These are phyloP conservation scores for Notolepis coatsorum DNA, from an alignment of 2,797 vertebrate genomes.

Conservation along the genomic window DNA sequence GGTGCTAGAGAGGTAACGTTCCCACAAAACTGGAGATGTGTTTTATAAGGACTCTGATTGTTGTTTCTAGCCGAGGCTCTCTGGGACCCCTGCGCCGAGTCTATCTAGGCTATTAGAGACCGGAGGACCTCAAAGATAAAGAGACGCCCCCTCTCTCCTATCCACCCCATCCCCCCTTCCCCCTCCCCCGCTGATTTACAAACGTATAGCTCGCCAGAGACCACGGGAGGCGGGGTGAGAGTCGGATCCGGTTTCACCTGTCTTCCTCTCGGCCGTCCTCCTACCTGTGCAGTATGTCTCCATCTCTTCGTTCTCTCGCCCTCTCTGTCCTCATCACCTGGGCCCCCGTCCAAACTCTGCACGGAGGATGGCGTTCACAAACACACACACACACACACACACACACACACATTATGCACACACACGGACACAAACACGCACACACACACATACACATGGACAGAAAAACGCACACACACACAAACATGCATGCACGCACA, in stretches of 20 bases:
- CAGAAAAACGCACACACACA: background rate
- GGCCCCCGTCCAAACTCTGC: too few species aligned
- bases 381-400: too few species aligned
- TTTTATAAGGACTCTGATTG: slow-evolving; percentile 35
- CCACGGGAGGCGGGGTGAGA: too few species aligned
- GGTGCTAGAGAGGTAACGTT: slow-evolving; percentile 60
- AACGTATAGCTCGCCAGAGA: slow-evolving; percentile 7
- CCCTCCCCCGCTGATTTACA: too few species aligned
- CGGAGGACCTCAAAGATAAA: slow-evolving; percentile 52
- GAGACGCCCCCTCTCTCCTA: slow-evolving; percentile 36
- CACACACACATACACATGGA: too few species aligned
- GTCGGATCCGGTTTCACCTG: too few species aligned
- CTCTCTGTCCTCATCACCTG: too few species aligned
- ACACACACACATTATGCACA: too few species aligned
- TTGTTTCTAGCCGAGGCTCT: slow-evolving; percentile 48
- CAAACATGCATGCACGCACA: background rate
- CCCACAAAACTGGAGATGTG: slow-evolving; percentile 58
- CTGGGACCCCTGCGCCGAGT: slow-evolving; percentile 34
- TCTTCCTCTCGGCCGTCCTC: too few species aligned
- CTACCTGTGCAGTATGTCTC: background rate
- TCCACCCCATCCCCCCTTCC: too few species aligned
- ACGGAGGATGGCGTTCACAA: too few species aligned
- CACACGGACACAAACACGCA: too few species aligned
- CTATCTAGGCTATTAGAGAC: slow-evolving; percentile 36
- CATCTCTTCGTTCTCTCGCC: background rate